phyloP scores from a whole-genome alignment of 2,113 vertebrate species.

The Ochotona curzoniae region DNA sequence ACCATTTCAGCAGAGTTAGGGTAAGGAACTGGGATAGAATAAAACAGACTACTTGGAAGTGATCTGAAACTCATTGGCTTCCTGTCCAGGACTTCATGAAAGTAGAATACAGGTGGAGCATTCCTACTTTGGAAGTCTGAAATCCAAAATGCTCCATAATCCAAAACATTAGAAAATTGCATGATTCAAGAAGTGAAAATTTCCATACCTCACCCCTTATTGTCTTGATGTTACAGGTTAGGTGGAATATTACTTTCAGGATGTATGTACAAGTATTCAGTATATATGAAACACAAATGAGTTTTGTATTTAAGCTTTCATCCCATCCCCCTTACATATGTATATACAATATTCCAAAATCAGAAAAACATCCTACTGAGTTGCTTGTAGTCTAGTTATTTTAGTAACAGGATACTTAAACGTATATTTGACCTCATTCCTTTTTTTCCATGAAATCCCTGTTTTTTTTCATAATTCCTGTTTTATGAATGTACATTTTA shows the following conservation, averaged over 20 bases:
- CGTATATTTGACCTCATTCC: background rate
- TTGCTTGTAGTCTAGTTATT: background rate
- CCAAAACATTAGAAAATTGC: background rate
- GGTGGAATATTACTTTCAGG: background rate
- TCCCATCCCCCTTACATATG: background rate
- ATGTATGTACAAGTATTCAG: background rate
- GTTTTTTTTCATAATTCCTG: constrained; percentile 20
- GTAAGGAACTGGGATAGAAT: background rate
- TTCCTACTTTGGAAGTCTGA: background rate
- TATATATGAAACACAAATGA: background rate
- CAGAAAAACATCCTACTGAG: background rate
- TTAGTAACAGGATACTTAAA: background rate
- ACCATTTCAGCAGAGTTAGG: background rate
- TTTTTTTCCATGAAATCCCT: background rate
- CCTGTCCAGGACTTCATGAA: constrained; percentile 5
- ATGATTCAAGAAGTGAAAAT: background rate
- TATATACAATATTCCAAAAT: background rate
- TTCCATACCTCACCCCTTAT: background rate
- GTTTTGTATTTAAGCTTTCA: background rate
- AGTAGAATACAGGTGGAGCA: background rate
- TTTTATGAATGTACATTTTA: background rate
- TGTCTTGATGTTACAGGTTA: background rate
- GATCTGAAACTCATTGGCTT: background rate
- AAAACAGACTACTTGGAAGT: background rate
- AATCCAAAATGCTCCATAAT: background rate